phyloP scores from a whole-genome alignment of 2,888 invertebrate genomes.

The Euspilapteryx auroguttella region DNA sequence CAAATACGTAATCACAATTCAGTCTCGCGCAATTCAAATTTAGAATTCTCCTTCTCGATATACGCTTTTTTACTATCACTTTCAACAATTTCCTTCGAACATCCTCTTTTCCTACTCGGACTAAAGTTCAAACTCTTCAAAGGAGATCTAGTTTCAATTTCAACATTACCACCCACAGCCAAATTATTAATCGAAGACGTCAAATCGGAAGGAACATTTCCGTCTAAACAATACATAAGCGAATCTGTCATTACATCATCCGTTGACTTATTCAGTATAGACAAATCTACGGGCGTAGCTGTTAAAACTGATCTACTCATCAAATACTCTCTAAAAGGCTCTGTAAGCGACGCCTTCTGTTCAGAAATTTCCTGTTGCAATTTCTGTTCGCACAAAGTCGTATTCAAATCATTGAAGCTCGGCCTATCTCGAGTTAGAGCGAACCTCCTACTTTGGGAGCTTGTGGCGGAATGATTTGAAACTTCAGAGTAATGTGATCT shows the following conservation, averaged over 20 bases:
- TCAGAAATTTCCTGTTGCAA: constrained; percentile 16
- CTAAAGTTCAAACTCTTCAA: constrained; percentile 23
- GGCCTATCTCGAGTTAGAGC: constrained; percentile 25
- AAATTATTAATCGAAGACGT: constrained; percentile 36
- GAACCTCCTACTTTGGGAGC: constrained; percentile 14
- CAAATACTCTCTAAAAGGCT: constrained; percentile 69
- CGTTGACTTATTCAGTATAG: constrained; percentile 77
- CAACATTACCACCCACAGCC: background rate
- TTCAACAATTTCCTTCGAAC: constrained; percentile 12
- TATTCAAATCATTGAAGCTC: constrained; percentile 21
- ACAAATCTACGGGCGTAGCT: constrained; percentile 75
- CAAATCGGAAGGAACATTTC: constrained; percentile 57
- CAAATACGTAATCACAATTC: too few relatives aligned
- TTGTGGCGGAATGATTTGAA: constrained; percentile 3
- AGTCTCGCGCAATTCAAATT: constrained; percentile 41
- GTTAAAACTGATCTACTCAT: constrained; percentile 74
- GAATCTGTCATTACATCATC: constrained; percentile 67
- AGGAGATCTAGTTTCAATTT: constrained; percentile 20
- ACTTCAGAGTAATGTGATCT: constrained; percentile 14
- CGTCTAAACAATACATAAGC: constrained; percentile 73
- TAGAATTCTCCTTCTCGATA: constrained; percentile 36
- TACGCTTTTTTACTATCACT: constrained; percentile 24
- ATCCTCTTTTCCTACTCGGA: constrained; percentile 38
- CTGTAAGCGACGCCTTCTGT: constrained; percentile 24
- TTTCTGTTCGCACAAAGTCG: constrained; percentile 25